Percentiles rank a stretch among this genome's conserved stretches.
Conservation (phyloP, 2,797 vertebrate genomes). For the Smutsia gigantea region DNA sequence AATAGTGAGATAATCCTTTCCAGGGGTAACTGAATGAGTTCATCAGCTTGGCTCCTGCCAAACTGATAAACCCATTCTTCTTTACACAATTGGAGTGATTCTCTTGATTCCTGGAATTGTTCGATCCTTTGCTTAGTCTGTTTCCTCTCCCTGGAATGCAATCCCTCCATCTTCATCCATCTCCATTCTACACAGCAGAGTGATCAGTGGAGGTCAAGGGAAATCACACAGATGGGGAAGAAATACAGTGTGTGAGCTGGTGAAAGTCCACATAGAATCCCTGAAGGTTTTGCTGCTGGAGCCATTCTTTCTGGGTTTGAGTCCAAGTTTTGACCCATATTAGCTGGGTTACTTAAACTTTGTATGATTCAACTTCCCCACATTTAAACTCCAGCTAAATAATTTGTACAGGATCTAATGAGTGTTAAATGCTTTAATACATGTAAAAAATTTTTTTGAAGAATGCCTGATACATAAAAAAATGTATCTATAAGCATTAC, state of each 20-base stretch:
- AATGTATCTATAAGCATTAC: not conserved
- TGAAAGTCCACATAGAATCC: not conserved
- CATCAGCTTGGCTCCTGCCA: not conserved
- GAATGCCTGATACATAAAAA: not conserved
- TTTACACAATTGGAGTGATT: not conserved
- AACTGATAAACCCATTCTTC: not conserved
- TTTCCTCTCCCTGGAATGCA: not conserved
- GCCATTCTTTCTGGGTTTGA: not conserved
- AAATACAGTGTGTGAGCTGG: not conserved
- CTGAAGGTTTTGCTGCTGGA: not conserved
- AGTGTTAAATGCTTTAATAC: not conserved
- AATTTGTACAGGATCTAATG: not conserved
- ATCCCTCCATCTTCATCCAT: not conserved
- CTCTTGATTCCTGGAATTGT: no score
- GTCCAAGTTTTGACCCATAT: not conserved
- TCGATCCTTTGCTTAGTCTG: not conserved
- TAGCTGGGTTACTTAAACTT: not conserved
- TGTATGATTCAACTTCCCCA: not conserved
- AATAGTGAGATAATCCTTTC: not conserved
- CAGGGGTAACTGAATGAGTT: not conserved
- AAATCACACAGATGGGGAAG: not conserved
- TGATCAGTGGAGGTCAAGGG: not conserved
- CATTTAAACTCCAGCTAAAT: not conserved
- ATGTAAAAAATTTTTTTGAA: not conserved
- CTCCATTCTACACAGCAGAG: no score